These are phyloP conservation scores for Bolinopsis microptera DNA, from an alignment of 37 sponge, comb jelly and placozoan species.

Conservation along the genomic window DNA sequence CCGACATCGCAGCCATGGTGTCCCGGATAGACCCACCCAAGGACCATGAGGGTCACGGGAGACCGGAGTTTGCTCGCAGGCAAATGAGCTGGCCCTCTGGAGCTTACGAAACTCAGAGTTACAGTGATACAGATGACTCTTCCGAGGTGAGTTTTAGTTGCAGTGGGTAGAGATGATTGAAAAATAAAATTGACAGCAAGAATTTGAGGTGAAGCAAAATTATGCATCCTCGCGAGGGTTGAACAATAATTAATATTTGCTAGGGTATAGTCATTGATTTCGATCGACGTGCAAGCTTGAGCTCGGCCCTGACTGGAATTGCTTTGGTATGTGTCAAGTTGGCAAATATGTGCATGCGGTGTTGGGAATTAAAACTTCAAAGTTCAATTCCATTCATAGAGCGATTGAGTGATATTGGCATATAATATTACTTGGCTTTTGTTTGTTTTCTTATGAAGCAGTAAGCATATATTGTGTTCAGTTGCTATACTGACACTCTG, in stretches of 20 bases:
- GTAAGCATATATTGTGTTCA: too few relatives aligned
- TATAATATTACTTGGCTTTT: too few relatives aligned
- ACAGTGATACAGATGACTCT: not conserved
- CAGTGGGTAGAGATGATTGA: not conserved
- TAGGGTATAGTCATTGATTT: slow-evolving; percentile 19
- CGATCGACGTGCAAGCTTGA: not conserved
- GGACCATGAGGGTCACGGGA: not conserved
- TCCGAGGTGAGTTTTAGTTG: not conserved
- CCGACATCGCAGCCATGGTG: slow-evolving; percentile 68
- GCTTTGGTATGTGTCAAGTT: not conserved
- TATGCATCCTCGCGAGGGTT: too few relatives aligned
- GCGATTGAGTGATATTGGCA: too few relatives aligned
- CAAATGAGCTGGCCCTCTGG: slow-evolving; percentile 13
- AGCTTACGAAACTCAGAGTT: not conserved
- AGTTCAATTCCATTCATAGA: too few relatives aligned
- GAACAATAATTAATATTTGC: too few relatives aligned
- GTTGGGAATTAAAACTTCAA: too few relatives aligned
- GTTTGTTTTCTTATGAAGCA: too few relatives aligned
- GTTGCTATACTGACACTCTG: too few relatives aligned
- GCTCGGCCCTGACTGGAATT: not conserved
- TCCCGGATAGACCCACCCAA: slow-evolving; percentile 67
- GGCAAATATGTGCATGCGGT: too few relatives aligned
- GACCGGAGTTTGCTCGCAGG: not conserved
- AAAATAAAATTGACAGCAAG: too few relatives aligned
- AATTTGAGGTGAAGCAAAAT: too few relatives aligned